A percentile compares a stretch with the other conserved stretches of the same genome.
These are phyloP conservation scores for Poecilia latipinna DNA, from an alignment of 2,113 vertebrate genomes.

Conservation along the genomic window DNA sequence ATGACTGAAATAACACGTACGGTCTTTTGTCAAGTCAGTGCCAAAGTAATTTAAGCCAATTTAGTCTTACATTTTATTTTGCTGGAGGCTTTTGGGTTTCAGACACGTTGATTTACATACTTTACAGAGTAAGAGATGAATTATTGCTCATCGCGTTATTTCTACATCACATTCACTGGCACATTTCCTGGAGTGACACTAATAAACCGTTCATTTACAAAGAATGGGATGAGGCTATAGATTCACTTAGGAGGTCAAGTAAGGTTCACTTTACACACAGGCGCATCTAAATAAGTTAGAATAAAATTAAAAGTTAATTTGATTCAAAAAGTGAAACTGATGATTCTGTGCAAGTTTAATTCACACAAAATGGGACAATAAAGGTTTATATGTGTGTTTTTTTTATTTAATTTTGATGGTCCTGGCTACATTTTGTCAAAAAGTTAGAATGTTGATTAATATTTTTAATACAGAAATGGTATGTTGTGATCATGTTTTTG, in stretches of 20 bases:
- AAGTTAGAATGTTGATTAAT: background rate
- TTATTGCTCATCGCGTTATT: slow-evolving; percentile 49
- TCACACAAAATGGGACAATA: background rate
- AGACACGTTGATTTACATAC: slow-evolving; percentile 57
- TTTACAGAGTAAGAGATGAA: slow-evolving; percentile 57
- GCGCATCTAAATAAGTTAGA: background rate
- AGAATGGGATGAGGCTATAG: slow-evolving; percentile 22
- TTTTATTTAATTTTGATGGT: background rate
- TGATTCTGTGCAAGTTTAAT: background rate
- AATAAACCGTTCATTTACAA: slow-evolving; percentile 49
- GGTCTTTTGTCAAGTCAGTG: slow-evolving; percentile 72
- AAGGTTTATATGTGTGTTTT: background rate
- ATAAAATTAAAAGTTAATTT: background rate
- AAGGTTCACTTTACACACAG: slow-evolving; percentile 49
- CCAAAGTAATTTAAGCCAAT: slow-evolving; percentile 75
- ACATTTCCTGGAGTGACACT: slow-evolving; percentile 30
- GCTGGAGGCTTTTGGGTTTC: slow-evolving; percentile 56
- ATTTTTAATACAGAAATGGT: too few species aligned
- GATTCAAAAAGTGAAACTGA: background rate
- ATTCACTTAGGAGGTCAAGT: slow-evolving; percentile 57
- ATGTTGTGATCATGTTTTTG: too few species aligned
- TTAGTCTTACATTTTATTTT: slow-evolving; percentile 70
- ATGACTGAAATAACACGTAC: slow-evolving; percentile 77
- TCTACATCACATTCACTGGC: slow-evolving; percentile 49
- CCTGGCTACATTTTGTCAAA: background rate